phyloP scores from a whole-genome alignment of 2,797 vertebrate genomes.

The Enteromius trimaculatus region DNA sequence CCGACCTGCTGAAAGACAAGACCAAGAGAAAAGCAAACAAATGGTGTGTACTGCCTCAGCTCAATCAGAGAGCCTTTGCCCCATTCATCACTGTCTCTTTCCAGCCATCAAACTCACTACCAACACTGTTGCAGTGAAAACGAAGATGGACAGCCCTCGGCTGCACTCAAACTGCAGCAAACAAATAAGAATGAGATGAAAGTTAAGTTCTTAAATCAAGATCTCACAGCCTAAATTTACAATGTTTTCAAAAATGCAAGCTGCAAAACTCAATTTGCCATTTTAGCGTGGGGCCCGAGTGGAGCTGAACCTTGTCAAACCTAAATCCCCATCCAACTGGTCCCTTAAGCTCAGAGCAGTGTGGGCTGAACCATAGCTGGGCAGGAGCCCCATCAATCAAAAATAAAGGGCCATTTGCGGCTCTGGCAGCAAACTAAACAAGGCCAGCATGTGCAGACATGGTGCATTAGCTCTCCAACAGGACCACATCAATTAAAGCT shows the following conservation, averaged over 20 bases:
- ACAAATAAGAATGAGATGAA: conserved; percentile 32
- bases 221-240: conserved; percentile 41
- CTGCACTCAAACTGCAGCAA: neutral
- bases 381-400: conserved; percentile 72
- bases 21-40: conserved; percentile 71
- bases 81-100: conserved; percentile 81
- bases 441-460: conserved; percentile 68
- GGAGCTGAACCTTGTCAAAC: conserved; percentile 49
- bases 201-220: conserved; percentile 28
- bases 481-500: conserved; percentile 63
- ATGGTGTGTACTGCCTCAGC: conserved; percentile 65
- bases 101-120: conserved; percentile 51
- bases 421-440: conserved; percentile 68
- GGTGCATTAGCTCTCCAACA: conserved; percentile 62
- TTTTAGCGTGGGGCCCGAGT: conserved; percentile 42
- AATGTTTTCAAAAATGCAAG: conserved; percentile 25
- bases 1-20: conserved; percentile 53
- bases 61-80: conserved; percentile 70
- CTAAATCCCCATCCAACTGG: conserved; percentile 38
- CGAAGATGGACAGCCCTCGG: conserved; percentile 45
- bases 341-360: conserved; percentile 59
- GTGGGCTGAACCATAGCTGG: conserved; percentile 58
- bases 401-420: conserved; percentile 67
- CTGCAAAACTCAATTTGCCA: conserved; percentile 34
- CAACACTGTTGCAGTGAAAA: conserved; percentile 39